Percentiles rank a stretch among this genome's conserved stretches.
Evolutionary conservation across 2,888 invertebrate genomes (phyloP).

Genomic region (Tillus elongatus): DNA sequence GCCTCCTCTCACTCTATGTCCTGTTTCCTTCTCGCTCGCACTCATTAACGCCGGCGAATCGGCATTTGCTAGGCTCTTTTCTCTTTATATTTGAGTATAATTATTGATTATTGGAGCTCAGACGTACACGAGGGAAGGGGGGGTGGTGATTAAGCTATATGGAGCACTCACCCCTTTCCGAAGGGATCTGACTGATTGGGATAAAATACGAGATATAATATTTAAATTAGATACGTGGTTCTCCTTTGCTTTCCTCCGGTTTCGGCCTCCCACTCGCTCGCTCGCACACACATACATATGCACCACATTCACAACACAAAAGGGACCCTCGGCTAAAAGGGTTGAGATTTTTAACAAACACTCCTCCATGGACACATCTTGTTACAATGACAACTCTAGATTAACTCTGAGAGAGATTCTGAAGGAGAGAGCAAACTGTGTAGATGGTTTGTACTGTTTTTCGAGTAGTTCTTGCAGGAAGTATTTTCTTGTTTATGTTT

Average conservation of each 20-base stretch:
- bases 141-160: slow-evolving; percentile 51
- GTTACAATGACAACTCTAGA: too few species aligned
- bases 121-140: slow-evolving; percentile 37
- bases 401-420: too few species aligned
- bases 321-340: too few species aligned
- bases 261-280: too few species aligned
- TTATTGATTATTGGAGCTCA: slow-evolving; percentile 52
- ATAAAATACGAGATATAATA: slow-evolving; percentile 43
- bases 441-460: too few species aligned
- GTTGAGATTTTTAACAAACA: too few species aligned
- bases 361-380: too few species aligned
- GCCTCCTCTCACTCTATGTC: too few species aligned
- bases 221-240: slow-evolving; percentile 40
- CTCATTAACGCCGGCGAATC: slow-evolving; percentile 32
- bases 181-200: slow-evolving; percentile 41
- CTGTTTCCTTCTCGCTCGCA: too few species aligned
- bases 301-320: background rate
- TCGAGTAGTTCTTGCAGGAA: too few species aligned
- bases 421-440: too few species aligned
- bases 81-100: slow-evolving; percentile 53
- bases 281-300: slow-evolving; percentile 5
- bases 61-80: slow-evolving; percentile 40
- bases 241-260: slow-evolving; percentile 11
- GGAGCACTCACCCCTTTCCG: slow-evolving; percentile 46
- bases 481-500: too few species aligned